Evolutionary conservation across 2,888 invertebrate genomes (phyloP), one percentile per base, ranked within the genome.

Genomic region (Dysmachus trigonus): DNA sequence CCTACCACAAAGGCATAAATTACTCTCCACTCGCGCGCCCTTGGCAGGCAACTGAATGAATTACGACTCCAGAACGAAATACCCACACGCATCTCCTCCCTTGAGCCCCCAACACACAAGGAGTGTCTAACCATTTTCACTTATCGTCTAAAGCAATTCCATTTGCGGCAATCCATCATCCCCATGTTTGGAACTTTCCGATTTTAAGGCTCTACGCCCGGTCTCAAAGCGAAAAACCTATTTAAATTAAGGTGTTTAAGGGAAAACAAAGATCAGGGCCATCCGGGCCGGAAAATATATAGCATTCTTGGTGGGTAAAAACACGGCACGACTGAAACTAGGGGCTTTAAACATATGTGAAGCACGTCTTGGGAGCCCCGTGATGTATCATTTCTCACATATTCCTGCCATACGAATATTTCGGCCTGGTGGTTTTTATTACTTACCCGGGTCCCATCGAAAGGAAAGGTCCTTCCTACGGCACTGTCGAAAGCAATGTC

Each of bases 221-320:
- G 76, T 27, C 22, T 18, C n/a, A 22, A 76, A 76, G 76, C 33
- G 33, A 22, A 76, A n/a, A 76, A 76, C 38, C 76, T 76, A 76
- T 76, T 76, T 33, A 76, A 76, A 76, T 76, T 76, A 38, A 76
- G 33, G 76, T 38, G 22, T 76, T 76, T 38, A 31, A 31, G 22
- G 33, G 76, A 76, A 76, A 76, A 76, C 76, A 31, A 76, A 22
- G 33, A 35, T 22, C 33, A 76, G 76, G 76, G 15, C 35, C 38
- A 76, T 18, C 35, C 33, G 22, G 38, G 1, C 22, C 22, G 22
- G 76, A 22, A 76, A 76, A 76, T 76, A 18, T 27, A 76, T 76
- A 18, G 35, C 8, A n/a, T n/a, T 7, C 35, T 38, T 22, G 22
- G 15, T 76, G 33, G 41, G 31, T 73, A 73, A 18, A 73, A 31